Percentiles rank a stretch among this genome's conserved stretches.
These are phyloP conservation scores for Stictonetta naevosa DNA, from an alignment of 2,113 vertebrate species.

Conservation along the genomic window DNA sequence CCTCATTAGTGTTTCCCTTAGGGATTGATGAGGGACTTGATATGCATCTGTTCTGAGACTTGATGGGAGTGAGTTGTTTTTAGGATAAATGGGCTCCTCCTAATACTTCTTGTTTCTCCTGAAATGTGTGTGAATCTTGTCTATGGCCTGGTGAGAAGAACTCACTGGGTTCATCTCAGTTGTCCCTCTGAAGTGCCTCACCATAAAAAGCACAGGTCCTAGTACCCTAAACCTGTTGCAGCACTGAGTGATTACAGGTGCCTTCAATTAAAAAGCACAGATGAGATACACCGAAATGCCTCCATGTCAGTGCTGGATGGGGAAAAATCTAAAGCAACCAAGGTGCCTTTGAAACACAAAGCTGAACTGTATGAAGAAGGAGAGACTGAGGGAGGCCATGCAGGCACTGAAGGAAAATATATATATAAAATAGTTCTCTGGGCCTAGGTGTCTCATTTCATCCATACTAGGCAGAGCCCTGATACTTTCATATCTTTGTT, in stretches of 20 bases:
- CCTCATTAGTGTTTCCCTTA: neutral
- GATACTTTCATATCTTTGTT: neutral
- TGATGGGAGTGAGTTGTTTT: neutral
- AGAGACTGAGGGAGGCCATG: neutral
- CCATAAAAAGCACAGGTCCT: neutral
- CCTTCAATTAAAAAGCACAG: neutral
- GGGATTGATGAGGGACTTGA: rapidly evolving
- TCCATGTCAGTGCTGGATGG: neutral
- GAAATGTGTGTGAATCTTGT: neutral
- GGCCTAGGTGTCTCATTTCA: neutral
- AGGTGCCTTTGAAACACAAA: neutral
- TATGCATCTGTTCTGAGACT: neutral
- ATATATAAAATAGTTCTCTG: neutral
- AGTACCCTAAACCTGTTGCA: neutral
- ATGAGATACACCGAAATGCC: neutral
- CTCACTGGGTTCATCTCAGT: rapidly evolving
- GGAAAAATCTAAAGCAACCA: neutral
- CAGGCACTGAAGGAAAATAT: neutral
- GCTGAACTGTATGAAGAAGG: neutral
- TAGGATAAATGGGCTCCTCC: neutral
- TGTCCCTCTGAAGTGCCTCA: neutral
- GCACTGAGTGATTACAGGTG: neutral
- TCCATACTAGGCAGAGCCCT: neutral
- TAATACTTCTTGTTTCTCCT: neutral
- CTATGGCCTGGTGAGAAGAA: neutral